Evolutionary conservation across 2,113 vertebrate genomes (phyloP).

Genomic region (Gila orcuttii): DNA sequence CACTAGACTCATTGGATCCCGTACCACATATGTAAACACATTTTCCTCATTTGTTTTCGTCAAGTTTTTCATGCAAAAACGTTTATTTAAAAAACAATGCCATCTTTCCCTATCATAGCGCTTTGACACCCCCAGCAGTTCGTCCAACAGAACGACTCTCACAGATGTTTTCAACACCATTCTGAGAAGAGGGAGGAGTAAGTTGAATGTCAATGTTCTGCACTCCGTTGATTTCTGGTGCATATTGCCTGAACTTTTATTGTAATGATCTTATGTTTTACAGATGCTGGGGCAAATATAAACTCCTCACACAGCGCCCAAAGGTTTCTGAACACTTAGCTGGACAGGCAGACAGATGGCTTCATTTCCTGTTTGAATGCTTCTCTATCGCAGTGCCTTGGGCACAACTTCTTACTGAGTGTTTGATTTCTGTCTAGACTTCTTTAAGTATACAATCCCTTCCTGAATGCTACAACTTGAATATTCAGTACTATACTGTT

Average conservation of each 20-base stretch:
- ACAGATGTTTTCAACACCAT: neutral
- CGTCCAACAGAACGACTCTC: conserved; percentile 8
- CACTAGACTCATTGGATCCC: neutral
- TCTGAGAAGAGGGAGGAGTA: neutral
- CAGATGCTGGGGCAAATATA: neutral
- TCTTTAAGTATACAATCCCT: neutral
- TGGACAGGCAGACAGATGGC: neutral
- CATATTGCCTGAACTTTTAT: neutral
- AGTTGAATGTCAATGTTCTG: neutral
- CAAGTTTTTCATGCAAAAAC: neutral
- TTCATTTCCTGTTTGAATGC: neutral
- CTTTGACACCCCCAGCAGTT: neutral
- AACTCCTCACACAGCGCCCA: neutral
- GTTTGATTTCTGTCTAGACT: neutral
- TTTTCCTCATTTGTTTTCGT: neutral
- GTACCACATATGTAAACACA: neutral
- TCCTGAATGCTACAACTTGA: neutral
- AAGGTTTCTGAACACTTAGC: neutral
- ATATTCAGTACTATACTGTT: neutral
- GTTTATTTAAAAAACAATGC: neutral
- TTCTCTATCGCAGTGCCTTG: neutral
- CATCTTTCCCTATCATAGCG: neutral
- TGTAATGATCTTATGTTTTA: conserved; percentile 13
- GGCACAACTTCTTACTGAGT: neutral
- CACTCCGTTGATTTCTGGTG: neutral